Percentiles rank a stretch among this genome's conserved stretches.
Conservation (phyloP, 2,888 invertebrate genomes). For the Netelia virgata region DNA sequence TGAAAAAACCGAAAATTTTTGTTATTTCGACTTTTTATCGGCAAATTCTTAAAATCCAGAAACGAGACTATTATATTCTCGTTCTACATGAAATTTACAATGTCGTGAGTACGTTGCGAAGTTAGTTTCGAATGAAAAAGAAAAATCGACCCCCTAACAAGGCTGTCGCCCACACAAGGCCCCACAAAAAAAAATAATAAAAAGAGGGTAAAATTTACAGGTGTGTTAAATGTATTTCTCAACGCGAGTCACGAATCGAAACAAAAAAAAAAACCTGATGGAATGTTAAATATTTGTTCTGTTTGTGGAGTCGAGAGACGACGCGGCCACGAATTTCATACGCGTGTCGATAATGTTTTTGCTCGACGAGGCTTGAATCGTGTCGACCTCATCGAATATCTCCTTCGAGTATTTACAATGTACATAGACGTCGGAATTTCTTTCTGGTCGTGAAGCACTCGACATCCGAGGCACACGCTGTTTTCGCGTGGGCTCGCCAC, state of each 20-base stretch:
- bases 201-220: neutral
- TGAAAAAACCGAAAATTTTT: too few relatives aligned
- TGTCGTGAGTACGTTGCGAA: too few relatives aligned
- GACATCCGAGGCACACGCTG: neutral
- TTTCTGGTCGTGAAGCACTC: slow-evolving; percentile 14
- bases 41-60: too few relatives aligned
- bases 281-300: slow-evolving; percentile 69
- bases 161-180: too few relatives aligned
- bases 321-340: slow-evolving; percentile 26
- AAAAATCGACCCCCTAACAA: neutral
- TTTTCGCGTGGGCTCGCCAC: neutral
- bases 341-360: slow-evolving; percentile 60
- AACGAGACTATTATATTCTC: too few relatives aligned
- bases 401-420: neutral
- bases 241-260: slow-evolving; percentile 55
- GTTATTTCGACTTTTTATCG: too few relatives aligned
- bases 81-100: too few relatives aligned
- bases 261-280: slow-evolving; percentile 54
- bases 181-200: neutral
- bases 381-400: neutral
- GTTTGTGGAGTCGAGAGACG: slow-evolving; percentile 6
- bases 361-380: slow-evolving; percentile 19
- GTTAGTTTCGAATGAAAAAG: neutral
- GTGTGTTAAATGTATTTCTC: neutral
- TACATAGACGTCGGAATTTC: neutral